Evolutionary conservation across 1,140 invertebrate genomes (phyloP), one percentile per base, ranked within the genome.

Genomic region (Vollenhovia emeryi): DNA sequence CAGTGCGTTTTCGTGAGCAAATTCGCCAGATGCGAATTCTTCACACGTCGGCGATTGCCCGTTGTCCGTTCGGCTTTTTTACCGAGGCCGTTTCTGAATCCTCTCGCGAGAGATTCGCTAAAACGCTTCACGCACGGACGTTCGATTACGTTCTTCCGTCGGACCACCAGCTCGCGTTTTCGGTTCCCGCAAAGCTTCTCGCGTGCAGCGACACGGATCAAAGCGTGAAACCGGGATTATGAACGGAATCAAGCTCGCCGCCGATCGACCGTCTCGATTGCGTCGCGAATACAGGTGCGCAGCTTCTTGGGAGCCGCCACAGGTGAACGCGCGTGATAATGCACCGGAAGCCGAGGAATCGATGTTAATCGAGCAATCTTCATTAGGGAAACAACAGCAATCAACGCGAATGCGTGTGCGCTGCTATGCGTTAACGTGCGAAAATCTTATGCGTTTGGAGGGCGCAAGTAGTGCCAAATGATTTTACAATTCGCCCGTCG

Each of bases 131-230:
- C 24, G 78, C 64, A 80, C 78, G 78, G 50, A 69, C 24, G 33
- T 71, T 80, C 48, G 64, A 80, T 80, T 71, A 80, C 36, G 64
- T 80, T 80, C 78, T 82, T 82, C 66, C 50, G 64, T 24, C 18
- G 66, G 64, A 71, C 78, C 66, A 71, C 64, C 64, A 18, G 24
- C 3, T 27, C 18, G 21, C 24, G 13, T 82, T 82, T 82, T 82
- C 66, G 78, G 78, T 59, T 82, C 62, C 48, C 33, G 60, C 43
- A 33, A 52, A 79, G 48, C 4, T 21, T 45, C 48, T 82, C 50
- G 78, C 78, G 78, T 82, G 78, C 48, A 82, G 24, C 78, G 78
- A 82, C 78, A 71, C 78, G 64, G 64, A 80, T 80, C 76, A 82
- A 82, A 82, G 50, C 78, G 66, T 82, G 78, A 82, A 82, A 82